These are phyloP conservation scores for human (Homo sapiens) DNA, from an alignment of 2,113 vertebrate species.

Conservation along the genomic window GRCh38 chr1:48488501-48489000, in stretches of 20 bases:
- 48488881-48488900: neutral
- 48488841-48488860: neutral
- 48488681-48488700: neutral
- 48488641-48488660: neutral
- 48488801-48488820: neutral
- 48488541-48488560: neutral
- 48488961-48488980: neutral
- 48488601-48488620: neutral
- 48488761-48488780: neutral
- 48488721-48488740: neutral
- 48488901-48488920: neutral
- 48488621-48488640: neutral
- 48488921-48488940: neutral
- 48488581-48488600: neutral
- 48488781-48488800: neutral
- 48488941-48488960: neutral
- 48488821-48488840: neutral
- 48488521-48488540: neutral
- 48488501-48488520: constrained; percentile 16
- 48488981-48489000: neutral
- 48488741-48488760: neutral
- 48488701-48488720: neutral
- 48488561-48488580: neutral
- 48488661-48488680: neutral
- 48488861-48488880: neutral